Percentiles rank a stretch among this genome's conserved stretches.
Evolutionary conservation across 1,140 invertebrate genomes (phyloP).

Genomic region (Ladona fulva): DNA sequence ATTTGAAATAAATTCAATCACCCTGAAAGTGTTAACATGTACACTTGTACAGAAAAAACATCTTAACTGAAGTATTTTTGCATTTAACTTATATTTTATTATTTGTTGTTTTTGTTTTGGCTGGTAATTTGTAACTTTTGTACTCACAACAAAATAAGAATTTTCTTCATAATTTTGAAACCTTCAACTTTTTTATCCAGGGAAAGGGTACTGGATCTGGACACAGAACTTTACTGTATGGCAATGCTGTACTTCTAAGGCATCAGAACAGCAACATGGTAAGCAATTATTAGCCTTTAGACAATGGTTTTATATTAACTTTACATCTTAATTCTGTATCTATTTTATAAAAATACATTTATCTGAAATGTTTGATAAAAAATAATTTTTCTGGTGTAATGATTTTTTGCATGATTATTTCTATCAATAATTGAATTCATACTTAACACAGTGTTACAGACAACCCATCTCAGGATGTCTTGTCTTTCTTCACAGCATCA

Average conservation of each 20-base stretch:
- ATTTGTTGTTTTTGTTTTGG: constrained; percentile 23
- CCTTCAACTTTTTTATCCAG: constrained; percentile 46
- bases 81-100: constrained; percentile 21
- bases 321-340: too few relatives aligned
- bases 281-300: too few relatives aligned
- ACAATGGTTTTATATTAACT: too few relatives aligned
- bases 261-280: constrained; percentile 99
- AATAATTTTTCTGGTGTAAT: too few relatives aligned
- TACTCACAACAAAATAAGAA: constrained; percentile 23
- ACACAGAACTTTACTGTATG: constrained; percentile 95
- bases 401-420: too few relatives aligned
- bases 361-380: too few relatives aligned
- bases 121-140: constrained; percentile 22
- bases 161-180: constrained; percentile 24
- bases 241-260: constrained; percentile 94
- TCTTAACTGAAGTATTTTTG: background rate
- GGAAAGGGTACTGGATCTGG: constrained; percentile 92
- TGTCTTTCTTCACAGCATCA: too few relatives aligned
- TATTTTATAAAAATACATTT: too few relatives aligned
- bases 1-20: too few relatives aligned
- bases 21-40: background rate
- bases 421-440: too few relatives aligned
- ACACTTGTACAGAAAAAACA: background rate
- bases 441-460: too few relatives aligned
- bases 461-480: too few relatives aligned